phyloP scores from a whole-genome alignment of 2,113 vertebrate species.

The Callipepla squamata region DNA sequence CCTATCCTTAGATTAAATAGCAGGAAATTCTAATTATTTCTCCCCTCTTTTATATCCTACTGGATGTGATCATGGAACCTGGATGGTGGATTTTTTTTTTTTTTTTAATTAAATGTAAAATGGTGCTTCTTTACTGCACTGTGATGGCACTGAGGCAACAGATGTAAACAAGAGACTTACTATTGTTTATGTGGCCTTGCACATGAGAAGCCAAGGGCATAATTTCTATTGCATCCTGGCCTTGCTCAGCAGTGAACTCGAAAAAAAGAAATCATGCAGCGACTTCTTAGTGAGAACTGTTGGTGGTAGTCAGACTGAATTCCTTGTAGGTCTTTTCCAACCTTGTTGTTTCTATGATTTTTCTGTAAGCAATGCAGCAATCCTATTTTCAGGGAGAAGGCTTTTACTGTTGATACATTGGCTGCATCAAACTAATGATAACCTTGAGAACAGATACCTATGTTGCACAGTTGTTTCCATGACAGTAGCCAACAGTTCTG shows the following conservation, averaged over 20 bases:
- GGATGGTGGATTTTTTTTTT: neutral
- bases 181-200: neutral
- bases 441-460: neutral
- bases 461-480: constrained; percentile 29
- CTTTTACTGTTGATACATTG: neutral
- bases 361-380: neutral
- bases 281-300: neutral
- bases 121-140: neutral
- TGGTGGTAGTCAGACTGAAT: no score
- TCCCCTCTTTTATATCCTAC: neutral
- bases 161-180: neutral
- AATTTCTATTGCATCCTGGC: neutral
- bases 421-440: constrained; percentile 6
- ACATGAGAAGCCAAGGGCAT: neutral
- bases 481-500: constrained; percentile 11
- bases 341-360: no score
- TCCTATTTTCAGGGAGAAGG: neutral
- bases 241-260: neutral
- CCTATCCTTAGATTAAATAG: neutral
- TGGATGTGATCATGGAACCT: neutral
- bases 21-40: neutral
- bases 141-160: neutral
- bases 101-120: neutral
- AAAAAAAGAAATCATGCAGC: neutral
- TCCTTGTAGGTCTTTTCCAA: no score